Evolutionary conservation across 2,888 invertebrate genomes (phyloP).

Genomic region (Stenchaetothrips biformis): DNA sequence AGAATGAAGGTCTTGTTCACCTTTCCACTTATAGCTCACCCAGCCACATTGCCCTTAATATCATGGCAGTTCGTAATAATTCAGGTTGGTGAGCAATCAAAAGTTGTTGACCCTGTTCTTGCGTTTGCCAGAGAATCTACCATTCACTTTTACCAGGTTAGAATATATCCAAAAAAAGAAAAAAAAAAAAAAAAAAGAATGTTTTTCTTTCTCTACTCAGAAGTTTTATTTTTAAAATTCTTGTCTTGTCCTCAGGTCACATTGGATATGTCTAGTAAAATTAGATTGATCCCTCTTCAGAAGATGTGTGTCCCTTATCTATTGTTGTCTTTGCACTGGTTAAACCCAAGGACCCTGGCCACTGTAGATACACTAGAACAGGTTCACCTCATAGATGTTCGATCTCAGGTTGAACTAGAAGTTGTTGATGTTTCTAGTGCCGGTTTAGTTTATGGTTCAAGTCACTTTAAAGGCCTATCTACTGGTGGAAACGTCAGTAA

Average conservation of each 20-base stretch:
- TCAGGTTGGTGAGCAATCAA: constrained; percentile 61
- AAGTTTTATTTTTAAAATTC: constrained; percentile 25
- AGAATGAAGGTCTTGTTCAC: constrained; percentile 72
- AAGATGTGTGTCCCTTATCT: constrained; percentile 67
- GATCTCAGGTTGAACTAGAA: constrained; percentile 80
- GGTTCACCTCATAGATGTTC: constrained; percentile 82
- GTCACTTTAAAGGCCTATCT: constrained; percentile 84
- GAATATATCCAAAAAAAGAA: constrained; percentile 31
- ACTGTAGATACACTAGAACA: constrained; percentile 81
- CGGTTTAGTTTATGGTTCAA: constrained; percentile 78
- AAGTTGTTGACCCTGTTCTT: constrained; percentile 76
- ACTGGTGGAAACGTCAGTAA: constrained; percentile 90
- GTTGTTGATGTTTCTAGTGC: constrained; percentile 73
- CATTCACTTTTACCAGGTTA: constrained; percentile 79
- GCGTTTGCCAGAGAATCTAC: constrained; percentile 82
- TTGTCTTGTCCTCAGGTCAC: constrained; percentile 47
- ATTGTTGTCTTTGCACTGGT: constrained; percentile 71
- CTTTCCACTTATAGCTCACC: constrained; percentile 63
- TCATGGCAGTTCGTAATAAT: constrained; percentile 90
- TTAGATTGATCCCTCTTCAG: constrained; percentile 61
- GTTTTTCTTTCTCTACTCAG: constrained; percentile 36
- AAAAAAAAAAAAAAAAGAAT: constrained; percentile 26
- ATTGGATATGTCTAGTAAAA: constrained; percentile 51
- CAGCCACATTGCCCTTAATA: constrained; percentile 79
- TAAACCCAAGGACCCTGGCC: constrained; percentile 76